Base-by-base conservation (phyloP, 2,113 vertebrate species). In the Melierax canorus region DNA sequence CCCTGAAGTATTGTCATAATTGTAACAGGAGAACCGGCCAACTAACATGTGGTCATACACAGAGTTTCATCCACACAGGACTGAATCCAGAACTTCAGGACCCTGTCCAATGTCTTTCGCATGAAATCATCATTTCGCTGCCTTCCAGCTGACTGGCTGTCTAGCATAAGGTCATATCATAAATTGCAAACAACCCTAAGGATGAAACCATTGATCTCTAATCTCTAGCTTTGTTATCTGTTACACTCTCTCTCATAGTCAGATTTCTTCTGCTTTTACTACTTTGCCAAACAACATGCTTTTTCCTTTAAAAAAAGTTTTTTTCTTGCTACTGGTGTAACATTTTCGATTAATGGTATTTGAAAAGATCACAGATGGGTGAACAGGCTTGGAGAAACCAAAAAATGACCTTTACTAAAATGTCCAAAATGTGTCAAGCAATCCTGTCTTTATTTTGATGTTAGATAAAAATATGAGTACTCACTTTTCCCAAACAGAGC, bases 291-390 rank as follows among this genome's bases (percentile, higher is more conserved):
- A 63, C 23, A 74, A 15, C 18, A 10, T 15, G 55, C 7, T 56
- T 51, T 73, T 7, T 24, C 39, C 26, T 21, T 67, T 60, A 36
- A 71, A 92, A 36, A 63, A 53, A 9, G 24, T 21, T 55, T 50
- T 41, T 45, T 8, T 1, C 63, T 66, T 15, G 1, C 32, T 72
- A 2, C 10, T 80, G 32, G 20, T 51, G 17, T 23, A 88, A n/a
- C 16, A 45, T 77, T 94, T 89, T 66, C 7, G 6, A 62, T 83
- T 48, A 88, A 80, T 41, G 39, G 43, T n/a, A 66, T 45, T 79
- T 88, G 63, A 83, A 79, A 74, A 69, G 86, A 88, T 72, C 72
- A 56, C 91, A 93, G 94, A 88, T 94, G 88, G 94, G 86, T 89
- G 56, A 89, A 59, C 86, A 91, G 76, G 50, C 76, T 84, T 66